Evolutionary conservation across 2,113 vertebrate species (phyloP).

Genomic region (Tinamus guttatus): DNA sequence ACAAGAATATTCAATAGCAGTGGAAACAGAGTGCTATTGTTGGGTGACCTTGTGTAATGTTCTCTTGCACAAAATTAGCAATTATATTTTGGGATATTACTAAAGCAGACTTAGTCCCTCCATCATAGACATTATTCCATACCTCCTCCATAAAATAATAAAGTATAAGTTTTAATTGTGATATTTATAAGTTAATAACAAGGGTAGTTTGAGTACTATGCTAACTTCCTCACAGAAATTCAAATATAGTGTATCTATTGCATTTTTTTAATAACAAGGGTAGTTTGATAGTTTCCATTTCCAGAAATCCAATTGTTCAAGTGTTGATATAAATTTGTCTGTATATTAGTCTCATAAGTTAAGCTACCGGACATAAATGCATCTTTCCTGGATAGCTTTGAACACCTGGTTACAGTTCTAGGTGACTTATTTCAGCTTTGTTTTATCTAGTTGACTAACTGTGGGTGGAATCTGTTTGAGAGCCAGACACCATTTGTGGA

Average conservation of each 20-base stretch:
- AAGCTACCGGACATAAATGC: background rate
- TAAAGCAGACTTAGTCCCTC: slow-evolving; percentile 1
- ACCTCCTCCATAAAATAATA: slow-evolving; percentile 5
- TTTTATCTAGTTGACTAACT: background rate
- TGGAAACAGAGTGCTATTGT: background rate
- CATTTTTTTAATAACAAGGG: background rate
- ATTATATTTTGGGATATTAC: slow-evolving; percentile 12
- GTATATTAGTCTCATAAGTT: background rate
- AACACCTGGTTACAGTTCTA: background rate
- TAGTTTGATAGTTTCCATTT: background rate
- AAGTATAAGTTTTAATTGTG: slow-evolving; percentile 14
- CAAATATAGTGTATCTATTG: background rate
- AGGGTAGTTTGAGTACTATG: too few relatives aligned
- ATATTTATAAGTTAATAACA: too few relatives aligned
- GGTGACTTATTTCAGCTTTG: background rate
- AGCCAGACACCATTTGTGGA: background rate
- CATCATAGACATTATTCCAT: background rate
- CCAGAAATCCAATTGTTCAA: background rate
- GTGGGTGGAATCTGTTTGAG: background rate
- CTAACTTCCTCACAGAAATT: background rate
- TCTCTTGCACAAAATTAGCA: slow-evolving; percentile 26
- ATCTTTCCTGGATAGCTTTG: background rate
- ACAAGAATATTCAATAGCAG: slow-evolving; percentile 37
- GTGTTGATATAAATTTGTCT: background rate
- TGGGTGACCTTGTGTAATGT: slow-evolving; percentile 38